Conservation (phyloP, 2,797 vertebrate genomes). For the Malurus leucopterus region DNA sequence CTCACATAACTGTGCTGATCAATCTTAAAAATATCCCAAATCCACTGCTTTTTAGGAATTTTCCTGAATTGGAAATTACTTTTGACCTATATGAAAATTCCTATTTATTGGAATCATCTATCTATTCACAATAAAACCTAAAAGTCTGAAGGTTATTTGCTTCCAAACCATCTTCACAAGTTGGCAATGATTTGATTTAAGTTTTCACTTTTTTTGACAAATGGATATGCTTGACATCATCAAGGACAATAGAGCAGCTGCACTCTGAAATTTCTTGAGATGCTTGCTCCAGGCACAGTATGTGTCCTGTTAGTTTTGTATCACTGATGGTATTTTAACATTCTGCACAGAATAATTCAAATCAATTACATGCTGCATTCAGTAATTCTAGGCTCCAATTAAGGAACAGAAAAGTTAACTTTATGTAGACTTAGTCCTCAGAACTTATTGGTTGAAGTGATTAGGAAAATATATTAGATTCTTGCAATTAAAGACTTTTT, state of each 20-base stretch:
- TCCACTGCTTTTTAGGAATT: neutral
- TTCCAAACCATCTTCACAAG: neutral
- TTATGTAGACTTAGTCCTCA: neutral
- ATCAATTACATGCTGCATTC: neutral
- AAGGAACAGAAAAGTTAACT: neutral
- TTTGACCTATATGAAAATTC: neutral
- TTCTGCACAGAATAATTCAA: neutral
- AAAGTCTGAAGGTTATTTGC: neutral
- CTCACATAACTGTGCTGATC: neutral
- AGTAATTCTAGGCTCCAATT: neutral
- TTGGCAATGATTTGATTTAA: neutral
- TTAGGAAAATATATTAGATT: neutral
- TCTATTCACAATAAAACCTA: neutral
- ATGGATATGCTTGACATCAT: neutral
- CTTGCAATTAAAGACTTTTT: neutral
- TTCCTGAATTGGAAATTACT: neutral
- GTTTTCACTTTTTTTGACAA: neutral
- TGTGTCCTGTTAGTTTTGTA: neutral
- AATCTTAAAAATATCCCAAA: neutral
- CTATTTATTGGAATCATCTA: neutral
- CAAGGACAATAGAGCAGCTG: neutral
- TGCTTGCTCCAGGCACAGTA: neutral
- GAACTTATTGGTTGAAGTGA: neutral
- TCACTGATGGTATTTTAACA: neutral
- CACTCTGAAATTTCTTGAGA: neutral